Percentiles rank a stretch among this genome's conserved stretches.
Conservation (phyloP, 2,113 vertebrate species). For the Arothron firmamentum region DNA sequence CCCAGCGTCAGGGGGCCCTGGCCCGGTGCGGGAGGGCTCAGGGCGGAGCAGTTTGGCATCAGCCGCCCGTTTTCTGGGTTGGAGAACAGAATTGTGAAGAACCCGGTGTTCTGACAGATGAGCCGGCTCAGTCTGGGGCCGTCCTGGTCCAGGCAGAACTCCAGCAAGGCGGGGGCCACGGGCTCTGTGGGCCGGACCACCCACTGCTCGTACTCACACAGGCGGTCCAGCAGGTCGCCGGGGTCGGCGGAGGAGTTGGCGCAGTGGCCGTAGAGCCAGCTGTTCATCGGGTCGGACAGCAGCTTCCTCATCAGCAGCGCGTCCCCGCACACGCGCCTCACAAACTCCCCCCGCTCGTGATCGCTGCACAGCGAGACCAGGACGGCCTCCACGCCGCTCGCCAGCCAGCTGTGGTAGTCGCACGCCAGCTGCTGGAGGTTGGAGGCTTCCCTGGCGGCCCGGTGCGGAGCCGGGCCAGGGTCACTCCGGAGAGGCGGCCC, state of each 20-base stretch:
- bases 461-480: background rate
- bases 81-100: slow-evolving; percentile 67
- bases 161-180: slow-evolving; percentile 49
- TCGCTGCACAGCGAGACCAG: slow-evolving; percentile 73
- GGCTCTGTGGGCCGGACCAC: background rate
- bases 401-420: slow-evolving; percentile 68
- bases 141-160: slow-evolving; percentile 72
- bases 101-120: slow-evolving; percentile 64
- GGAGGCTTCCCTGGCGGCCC: slow-evolving; percentile 43
- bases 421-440: slow-evolving; percentile 69
- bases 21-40: background rate
- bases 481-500: background rate
- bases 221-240: slow-evolving; percentile 51
- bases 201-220: slow-evolving; percentile 74
- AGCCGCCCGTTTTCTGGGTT: slow-evolving; percentile 56
- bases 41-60: slow-evolving; percentile 62
- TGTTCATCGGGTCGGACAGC: slow-evolving; percentile 57
- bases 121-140: slow-evolving; percentile 41
- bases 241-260: slow-evolving; percentile 52
- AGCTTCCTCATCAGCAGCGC: slow-evolving; percentile 58
- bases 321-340: slow-evolving; percentile 66
- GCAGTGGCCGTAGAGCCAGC: slow-evolving; percentile 74
- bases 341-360: slow-evolving; percentile 62
- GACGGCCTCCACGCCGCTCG: slow-evolving; percentile 38
- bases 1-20: background rate